These are phyloP conservation scores for Gadus macrocephalus DNA, from an alignment of 2,113 vertebrate species.

Conservation along the genomic window DNA sequence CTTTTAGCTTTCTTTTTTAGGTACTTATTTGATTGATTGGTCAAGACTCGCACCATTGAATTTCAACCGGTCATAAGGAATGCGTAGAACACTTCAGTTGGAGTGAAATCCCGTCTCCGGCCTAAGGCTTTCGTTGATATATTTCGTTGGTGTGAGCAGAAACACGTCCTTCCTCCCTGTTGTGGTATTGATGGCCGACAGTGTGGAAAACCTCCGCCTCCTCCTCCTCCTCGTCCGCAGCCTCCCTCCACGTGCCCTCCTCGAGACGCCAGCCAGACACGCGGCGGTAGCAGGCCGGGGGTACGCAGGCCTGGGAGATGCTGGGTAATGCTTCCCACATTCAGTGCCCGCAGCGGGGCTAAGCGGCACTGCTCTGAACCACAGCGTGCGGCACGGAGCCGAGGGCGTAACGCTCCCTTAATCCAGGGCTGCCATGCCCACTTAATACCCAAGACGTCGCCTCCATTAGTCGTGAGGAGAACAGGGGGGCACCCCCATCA, in stretches of 20 bases:
- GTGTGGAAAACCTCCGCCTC: constrained; percentile 42
- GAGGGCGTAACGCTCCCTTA: constrained; percentile 43
- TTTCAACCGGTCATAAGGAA: background rate
- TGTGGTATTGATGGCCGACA: constrained; percentile 46
- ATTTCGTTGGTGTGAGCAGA: constrained; percentile 15
- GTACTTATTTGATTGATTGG: no score
- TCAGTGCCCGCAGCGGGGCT: constrained; percentile 45
- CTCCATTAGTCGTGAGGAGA: constrained; percentile 36
- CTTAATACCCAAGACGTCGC: constrained; percentile 49
- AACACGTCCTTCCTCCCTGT: constrained; percentile 14
- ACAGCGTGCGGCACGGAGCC: constrained; percentile 31
- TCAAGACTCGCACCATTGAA: no score
- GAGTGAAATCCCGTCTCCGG: constrained; percentile 1
- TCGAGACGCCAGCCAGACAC: constrained; percentile 29
- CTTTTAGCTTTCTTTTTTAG: no score
- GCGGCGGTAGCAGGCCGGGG: constrained; percentile 28
- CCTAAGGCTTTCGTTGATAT: background rate
- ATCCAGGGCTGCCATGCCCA: constrained; percentile 47
- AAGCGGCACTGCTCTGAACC: constrained; percentile 56
- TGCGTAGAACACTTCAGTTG: constrained; percentile 8
- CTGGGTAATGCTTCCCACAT: constrained; percentile 61
- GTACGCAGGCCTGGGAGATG: constrained; percentile 31
- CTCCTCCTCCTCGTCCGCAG: background rate
- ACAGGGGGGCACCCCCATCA: background rate
- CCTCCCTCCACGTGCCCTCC: constrained; percentile 24